Evolutionary conservation across 2,888 invertebrate species (phyloP).

Genomic region (Standfussiana lucernea): DNA sequence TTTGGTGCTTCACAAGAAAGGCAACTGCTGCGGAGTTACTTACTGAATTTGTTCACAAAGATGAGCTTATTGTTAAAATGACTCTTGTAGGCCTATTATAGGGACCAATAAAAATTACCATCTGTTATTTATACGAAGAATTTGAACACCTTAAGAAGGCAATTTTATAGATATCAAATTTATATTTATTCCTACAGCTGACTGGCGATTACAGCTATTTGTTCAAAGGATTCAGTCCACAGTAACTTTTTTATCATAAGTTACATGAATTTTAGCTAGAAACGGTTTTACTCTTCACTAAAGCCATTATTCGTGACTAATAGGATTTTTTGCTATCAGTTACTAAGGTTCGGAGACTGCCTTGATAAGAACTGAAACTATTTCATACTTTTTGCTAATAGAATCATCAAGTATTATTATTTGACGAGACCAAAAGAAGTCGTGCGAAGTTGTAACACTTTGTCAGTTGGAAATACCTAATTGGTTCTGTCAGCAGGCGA

Average conservation of each 20-base stretch:
- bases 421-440: not conserved
- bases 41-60: conserved; percentile 15
- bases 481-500: not conserved
- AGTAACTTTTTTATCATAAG: conserved; percentile 11
- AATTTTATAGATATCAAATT: conserved; percentile 20
- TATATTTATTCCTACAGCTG: not conserved
- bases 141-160: not conserved
- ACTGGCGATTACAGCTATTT: conserved; percentile 7
- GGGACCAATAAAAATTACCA: not conserved
- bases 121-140: not conserved
- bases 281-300: conserved; percentile 1
- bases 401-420: conserved; percentile 2
- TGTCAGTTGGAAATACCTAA: not conserved
- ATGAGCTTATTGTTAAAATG: not conserved
- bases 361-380: conserved; percentile 16
- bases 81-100: not conserved
- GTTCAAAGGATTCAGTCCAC: not conserved
- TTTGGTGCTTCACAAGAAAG: conserved; percentile 28
- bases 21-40: conserved; percentile 21
- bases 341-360: conserved; percentile 10
- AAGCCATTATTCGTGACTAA: conserved; percentile 9
- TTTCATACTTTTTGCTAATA: conserved; percentile 7
- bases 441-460: not conserved
- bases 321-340: conserved; percentile 28
- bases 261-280: not conserved